These are phyloP conservation scores for Ashinkailepas kermadecensis DNA, from an alignment of 2,888 invertebrate genomes.

Conservation along the genomic window DNA sequence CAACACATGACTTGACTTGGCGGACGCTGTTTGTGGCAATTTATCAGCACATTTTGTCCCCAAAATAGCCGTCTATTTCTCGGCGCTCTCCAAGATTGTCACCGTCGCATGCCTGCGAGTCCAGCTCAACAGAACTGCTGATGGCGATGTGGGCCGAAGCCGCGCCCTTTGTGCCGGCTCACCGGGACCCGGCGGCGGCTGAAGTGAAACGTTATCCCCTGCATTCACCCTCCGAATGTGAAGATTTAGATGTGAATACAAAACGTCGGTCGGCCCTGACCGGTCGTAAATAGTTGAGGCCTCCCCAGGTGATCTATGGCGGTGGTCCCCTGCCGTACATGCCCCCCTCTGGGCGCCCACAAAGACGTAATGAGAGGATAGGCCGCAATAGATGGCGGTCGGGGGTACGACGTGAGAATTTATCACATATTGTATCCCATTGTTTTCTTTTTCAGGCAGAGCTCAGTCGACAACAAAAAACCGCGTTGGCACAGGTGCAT, in stretches of 20 bases:
- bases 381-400: not conserved
- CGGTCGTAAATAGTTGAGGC: not conserved
- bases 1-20: too few species aligned
- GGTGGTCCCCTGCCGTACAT: conserved; percentile 5
- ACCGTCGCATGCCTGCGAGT: not conserved
- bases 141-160: not conserved
- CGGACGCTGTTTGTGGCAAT: too few species aligned
- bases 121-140: not conserved
- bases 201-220: conserved; percentile 12
- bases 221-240: not conserved
- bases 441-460: not conserved
- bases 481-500: not conserved
- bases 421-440: not conserved
- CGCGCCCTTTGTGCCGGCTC: not conserved
- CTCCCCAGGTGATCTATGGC: not conserved
- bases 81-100: not conserved
- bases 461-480: not conserved
- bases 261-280: not conserved
- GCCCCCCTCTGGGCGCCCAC: not conserved
- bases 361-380: conserved; percentile 19
- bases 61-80: not conserved
- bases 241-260: conserved; percentile 1
- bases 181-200: not conserved
- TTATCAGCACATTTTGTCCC: too few species aligned
- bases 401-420: conserved; percentile 14